Evolutionary conservation across 2,797 vertebrate genomes (phyloP), one percentile per base, ranked within the genome.

Genomic region (Lacerta viridis): DNA sequence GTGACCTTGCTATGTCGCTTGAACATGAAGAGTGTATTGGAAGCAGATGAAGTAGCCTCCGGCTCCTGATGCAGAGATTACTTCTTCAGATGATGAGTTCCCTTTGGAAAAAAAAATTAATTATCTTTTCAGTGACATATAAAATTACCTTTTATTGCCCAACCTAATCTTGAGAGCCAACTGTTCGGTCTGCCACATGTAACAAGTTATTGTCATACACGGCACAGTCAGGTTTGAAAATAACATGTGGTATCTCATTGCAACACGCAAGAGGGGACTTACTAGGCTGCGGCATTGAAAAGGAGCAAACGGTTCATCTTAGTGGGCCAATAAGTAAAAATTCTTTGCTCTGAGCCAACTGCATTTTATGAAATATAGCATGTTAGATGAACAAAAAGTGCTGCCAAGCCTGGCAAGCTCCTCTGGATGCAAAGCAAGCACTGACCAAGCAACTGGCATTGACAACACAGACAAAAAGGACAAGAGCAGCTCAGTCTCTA

Each of bases 91-190:
- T 79, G 50, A 81, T 8, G 87, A 77, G 41, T 74, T 86, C 86
- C 36, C 89, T 15, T 90, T 43, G n/a, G 46, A 87, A 41, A 77
- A 85, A 91, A 50, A 88, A 87, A 71, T 17, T 18, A 89, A 77
- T 84, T 83, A 25, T 80, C 74, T 92, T 92, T 80, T 82, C 74
- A 91, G 79, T 72, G 84, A 90, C 88, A 90, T 91, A 88, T 72
- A 33, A 85, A 94, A 92, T 41, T 86, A 66, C 5, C 86, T 87
- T 64, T 92, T 90, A 94, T 74, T 71, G 85, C 6, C 18, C 33
- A 78, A 84, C 90, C 88, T 83, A 68, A 77, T 74, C 50, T 76
- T 87, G 88, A 61, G 43, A 94, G 88, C 78, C 89, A 92, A 84
- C 81, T 92, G 82, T 74, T 92, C 39, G 36, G 82, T 72, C 76